Evolutionary conservation across 2,888 invertebrate species (phyloP), one percentile per base, ranked within the genome.

Genomic region (Orthosia cruda): DNA sequence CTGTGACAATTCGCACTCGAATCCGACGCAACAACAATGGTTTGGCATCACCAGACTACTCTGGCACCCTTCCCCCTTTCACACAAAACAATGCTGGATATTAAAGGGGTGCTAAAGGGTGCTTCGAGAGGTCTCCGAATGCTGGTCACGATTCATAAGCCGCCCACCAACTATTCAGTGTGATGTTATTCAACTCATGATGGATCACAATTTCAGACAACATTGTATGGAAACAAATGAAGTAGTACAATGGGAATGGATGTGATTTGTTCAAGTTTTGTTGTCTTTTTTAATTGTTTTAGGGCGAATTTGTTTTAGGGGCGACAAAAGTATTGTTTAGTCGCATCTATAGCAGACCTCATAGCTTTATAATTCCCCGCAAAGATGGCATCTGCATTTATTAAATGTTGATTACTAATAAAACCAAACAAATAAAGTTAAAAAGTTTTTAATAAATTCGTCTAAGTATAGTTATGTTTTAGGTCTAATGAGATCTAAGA

Each of bases 1-100:
- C 93, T 94, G 93, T 95, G 95, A 95, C 95, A 95, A 95, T 95
- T 95, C 94, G 93, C 94, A 95, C 94, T 95, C 93, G 91, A 93
- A 94, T 94, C 93, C 92, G 91, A 94, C 91, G 92, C 90, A 92
- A 92, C 91, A 93, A 95, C 95, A 95, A 95, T 95, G 91, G 93
- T 90, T 86, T 80, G 79, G 83, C 81, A 88, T 87, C 88, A 90
- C 95, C 95, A 93, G 74, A 71, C 80, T 89, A 89, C 65, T 64
- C 69, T 86, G 94, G 88, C 69, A 92, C 84, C 74, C 84, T 80
- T 85, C 90, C 88, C 91, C 87, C 88, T 86, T 84, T 77, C 83
- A 69, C 65, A 84, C 82, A 80, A 89, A 88, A 90, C 85, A 82
- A 81, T 74, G 74, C 57, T 74, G 76, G 85, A 87, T 77, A 85